phyloP scores from a whole-genome alignment of 2,797 vertebrate genomes.

The Falco biarmicus region DNA sequence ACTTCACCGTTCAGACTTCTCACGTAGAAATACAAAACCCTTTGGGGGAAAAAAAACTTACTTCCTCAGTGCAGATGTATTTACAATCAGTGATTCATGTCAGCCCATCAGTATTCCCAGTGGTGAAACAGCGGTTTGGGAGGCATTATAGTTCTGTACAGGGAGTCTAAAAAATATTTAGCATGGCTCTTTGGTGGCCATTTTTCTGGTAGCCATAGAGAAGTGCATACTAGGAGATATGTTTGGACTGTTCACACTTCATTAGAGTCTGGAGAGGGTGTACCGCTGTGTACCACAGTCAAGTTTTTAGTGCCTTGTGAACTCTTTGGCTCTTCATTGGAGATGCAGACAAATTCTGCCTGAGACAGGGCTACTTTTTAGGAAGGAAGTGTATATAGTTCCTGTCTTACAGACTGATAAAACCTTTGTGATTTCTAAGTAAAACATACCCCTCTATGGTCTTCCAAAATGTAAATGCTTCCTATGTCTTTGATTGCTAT shows the following conservation, averaged over 20 bases:
- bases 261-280: not conserved
- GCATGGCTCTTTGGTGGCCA: not conserved
- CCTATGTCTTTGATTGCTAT: constrained; percentile 52
- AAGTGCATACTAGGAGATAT: not conserved
- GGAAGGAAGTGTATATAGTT: not conserved
- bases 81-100: not conserved
- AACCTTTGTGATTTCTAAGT: constrained; percentile 8
- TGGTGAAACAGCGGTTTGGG: not conserved
- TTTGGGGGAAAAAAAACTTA: not conserved
- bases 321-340: not conserved
- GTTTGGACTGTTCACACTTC: not conserved
- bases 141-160: not conserved
- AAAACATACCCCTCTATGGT: constrained; percentile 25
- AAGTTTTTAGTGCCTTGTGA: constrained; percentile 4
- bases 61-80: not conserved
- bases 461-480: constrained; percentile 57
- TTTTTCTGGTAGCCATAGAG: constrained; percentile 14
- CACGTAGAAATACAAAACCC: not conserved
- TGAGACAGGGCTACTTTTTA: not conserved
- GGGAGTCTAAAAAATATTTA: not conserved
- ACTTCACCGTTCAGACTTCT: not conserved
- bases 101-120: not conserved
- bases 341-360: not conserved
- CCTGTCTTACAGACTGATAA: constrained; percentile 13
- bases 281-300: not conserved